Conservation (phyloP, 2,113 vertebrate species). For the Phainopepla nitens region DNA sequence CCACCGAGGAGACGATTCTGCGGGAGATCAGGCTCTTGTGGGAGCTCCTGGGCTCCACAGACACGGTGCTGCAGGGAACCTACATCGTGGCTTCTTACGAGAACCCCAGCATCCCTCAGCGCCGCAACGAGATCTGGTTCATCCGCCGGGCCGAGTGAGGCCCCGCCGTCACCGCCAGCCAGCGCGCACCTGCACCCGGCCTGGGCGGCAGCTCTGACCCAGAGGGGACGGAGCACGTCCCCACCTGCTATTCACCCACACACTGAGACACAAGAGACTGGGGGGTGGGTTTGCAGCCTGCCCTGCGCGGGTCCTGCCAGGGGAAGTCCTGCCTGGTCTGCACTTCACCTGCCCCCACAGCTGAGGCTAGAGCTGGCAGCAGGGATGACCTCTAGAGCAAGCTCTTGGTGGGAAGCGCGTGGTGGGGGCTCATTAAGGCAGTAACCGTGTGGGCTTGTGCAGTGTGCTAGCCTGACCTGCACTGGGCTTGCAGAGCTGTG, state of each 20-base stretch:
- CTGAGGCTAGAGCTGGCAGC: neutral
- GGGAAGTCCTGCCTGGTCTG: neutral
- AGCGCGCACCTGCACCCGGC: neutral
- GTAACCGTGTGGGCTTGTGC: neutral
- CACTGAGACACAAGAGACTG: neutral
- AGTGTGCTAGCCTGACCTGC: neutral
- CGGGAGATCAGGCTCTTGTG: slow-evolving; percentile 75
- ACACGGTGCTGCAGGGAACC: slow-evolving; percentile 39
- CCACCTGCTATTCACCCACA: neutral
- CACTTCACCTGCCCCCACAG: neutral
- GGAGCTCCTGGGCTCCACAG: slow-evolving; percentile 72
- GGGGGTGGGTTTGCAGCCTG: neutral
- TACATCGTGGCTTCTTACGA: slow-evolving; percentile 81
- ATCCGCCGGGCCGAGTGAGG: slow-evolving; percentile 55
- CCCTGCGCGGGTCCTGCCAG: neutral
- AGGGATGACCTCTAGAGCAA: neutral
- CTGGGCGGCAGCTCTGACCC: slow-evolving; percentile 25
- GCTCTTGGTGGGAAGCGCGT: neutral
- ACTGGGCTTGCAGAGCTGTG: neutral
- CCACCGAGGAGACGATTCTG: slow-evolving; percentile 80
- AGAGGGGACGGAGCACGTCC: neutral
- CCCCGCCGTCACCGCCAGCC: neutral
- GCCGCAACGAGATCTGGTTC: slow-evolving; percentile 88
- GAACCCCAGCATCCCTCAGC: slow-evolving; percentile 77
- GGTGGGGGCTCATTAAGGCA: neutral